Percentiles rank a stretch among this genome's conserved stretches.
Evolutionary conservation across 2,888 invertebrate genomes (phyloP).

Genomic region (Megastigmus dorsalis): DNA sequence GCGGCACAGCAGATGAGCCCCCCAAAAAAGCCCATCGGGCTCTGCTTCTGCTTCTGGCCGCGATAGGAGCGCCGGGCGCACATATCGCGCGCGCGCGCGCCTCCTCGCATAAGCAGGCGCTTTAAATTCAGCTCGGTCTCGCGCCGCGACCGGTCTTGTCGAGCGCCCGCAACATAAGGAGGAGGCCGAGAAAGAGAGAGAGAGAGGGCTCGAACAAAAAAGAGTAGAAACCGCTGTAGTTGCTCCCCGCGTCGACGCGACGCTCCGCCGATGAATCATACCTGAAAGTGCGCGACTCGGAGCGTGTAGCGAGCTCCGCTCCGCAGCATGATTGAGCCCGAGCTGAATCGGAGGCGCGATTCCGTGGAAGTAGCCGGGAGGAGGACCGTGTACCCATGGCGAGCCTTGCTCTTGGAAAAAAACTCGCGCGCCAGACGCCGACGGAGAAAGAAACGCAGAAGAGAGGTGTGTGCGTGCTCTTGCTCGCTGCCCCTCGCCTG

Average conservation of each 20-base stretch:
- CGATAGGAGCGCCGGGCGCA: no score
- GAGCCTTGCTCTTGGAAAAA: no score
- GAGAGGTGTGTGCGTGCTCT: not conserved
- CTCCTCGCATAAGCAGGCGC: slow-evolving; percentile 50
- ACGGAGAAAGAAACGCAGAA: not conserved
- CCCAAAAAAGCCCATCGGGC: no score
- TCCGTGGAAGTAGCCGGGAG: not conserved
- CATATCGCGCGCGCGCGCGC: no score
- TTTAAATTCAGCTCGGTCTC: slow-evolving; percentile 48
- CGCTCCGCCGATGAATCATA: slow-evolving; percentile 47
- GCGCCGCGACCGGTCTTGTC: slow-evolving; percentile 20
- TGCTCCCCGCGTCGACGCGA: slow-evolving; percentile 1
- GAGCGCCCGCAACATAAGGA: no score
- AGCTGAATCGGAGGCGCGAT: not conserved
- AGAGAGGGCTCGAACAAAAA: not conserved
- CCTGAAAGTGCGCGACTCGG: slow-evolving; percentile 35
- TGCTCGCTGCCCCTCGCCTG: not conserved
- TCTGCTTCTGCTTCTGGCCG: no score
- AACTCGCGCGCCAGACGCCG: not conserved
- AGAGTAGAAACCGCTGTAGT: not conserved
- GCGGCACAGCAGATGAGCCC: no score
- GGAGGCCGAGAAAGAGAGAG: not conserved
- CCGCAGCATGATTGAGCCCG: slow-evolving; percentile 39
- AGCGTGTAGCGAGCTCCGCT: not conserved
- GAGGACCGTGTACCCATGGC: not conserved